Conservation (phyloP, 2,797 vertebrate genomes). For the Esox lucius region DNA sequence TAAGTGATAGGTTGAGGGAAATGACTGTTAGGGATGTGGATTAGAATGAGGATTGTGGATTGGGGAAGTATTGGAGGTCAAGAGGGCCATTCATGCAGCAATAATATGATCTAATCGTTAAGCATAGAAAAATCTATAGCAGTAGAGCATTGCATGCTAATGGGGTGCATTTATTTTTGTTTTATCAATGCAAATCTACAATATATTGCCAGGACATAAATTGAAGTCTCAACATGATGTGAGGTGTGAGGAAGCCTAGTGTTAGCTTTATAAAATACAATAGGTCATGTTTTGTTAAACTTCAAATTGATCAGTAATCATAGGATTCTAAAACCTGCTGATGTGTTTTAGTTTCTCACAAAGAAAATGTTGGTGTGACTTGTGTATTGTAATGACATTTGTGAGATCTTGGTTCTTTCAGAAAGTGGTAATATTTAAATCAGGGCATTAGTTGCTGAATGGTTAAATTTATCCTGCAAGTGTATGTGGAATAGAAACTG, state of each 20-base stretch:
- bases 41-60: conserved; percentile 18
- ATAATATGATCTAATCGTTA: conserved; percentile 20
- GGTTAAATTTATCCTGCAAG: conserved; percentile 6
- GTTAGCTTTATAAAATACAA: neutral
- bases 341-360: conserved; percentile 27
- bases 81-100: neutral
- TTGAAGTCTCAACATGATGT: neutral
- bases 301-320: no score
- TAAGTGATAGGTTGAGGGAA: conserved; percentile 46
- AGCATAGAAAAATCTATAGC: conserved; percentile 8
- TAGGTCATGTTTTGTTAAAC: neutral
- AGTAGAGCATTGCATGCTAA: conserved; percentile 7
- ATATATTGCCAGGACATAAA: conserved; percentile 11
- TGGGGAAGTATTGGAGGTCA: neutral
- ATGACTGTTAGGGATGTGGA: conserved; percentile 38
- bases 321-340: conserved; percentile 24
- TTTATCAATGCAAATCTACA: conserved; percentile 11
- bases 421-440: conserved; percentile 1
- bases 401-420: neutral
- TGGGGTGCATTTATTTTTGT: neutral
- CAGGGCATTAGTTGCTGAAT: neutral
- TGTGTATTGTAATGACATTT: neutral
- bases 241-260: neutral
- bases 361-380: neutral
- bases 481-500: conserved; percentile 14